phyloP scores from a whole-genome alignment of 2,888 invertebrate genomes.

The Nemurella pictetii region DNA sequence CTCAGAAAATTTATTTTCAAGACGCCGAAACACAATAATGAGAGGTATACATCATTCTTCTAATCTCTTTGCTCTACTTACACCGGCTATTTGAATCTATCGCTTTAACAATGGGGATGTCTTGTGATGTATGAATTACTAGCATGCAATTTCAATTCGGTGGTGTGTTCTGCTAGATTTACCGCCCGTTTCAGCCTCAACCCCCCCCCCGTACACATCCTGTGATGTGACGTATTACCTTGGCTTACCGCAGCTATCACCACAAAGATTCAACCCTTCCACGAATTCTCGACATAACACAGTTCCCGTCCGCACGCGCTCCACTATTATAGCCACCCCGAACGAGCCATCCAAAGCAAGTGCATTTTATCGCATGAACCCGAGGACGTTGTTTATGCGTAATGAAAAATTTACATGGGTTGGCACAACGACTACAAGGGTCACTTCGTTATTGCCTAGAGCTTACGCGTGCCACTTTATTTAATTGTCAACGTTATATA shows the following conservation, averaged over 20 bases:
- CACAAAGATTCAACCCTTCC: slow-evolving; percentile 1
- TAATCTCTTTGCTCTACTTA: background rate
- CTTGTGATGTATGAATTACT: slow-evolving; percentile 15
- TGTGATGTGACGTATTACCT: slow-evolving; percentile 13
- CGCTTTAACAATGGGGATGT: background rate
- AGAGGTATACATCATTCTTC: background rate
- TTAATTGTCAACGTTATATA: background rate
- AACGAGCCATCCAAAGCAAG: background rate
- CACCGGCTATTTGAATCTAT: background rate
- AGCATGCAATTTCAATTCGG: background rate
- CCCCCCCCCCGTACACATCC: background rate
- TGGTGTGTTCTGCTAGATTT: background rate
- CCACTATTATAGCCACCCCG: background rate
- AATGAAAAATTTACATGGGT: background rate
- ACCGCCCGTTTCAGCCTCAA: background rate
- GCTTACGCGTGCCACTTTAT: background rate
- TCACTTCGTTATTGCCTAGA: background rate
- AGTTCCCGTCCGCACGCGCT: background rate
- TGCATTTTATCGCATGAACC: background rate
- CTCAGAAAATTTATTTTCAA: background rate
- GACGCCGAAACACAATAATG: background rate
- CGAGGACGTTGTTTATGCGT: background rate
- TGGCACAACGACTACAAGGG: background rate
- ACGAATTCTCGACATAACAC: background rate
- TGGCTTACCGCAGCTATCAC: slow-evolving; percentile 7